Conservation (phyloP, 92 coral and sea anemone species). For the Bergia puertoricense region DNA sequence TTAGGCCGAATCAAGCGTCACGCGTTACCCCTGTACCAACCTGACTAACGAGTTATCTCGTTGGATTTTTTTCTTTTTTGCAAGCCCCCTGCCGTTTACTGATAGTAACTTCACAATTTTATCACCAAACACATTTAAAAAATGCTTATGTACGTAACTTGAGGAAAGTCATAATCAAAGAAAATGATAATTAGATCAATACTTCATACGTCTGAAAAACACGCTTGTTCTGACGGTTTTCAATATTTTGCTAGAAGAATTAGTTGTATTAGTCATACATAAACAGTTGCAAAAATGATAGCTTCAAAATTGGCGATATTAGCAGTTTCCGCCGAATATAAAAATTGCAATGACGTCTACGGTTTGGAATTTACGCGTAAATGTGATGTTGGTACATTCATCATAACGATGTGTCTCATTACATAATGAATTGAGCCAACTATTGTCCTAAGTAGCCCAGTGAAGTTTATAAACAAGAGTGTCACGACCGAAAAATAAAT, state of each 20-base stretch:
- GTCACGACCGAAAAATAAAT: neutral
- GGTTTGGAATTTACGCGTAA: neutral
- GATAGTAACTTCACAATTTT: conserved; percentile 1
- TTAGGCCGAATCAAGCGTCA: no score
- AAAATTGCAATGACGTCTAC: neutral
- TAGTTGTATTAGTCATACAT: no score
- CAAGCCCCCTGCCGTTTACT: neutral
- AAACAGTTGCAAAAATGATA: no score
- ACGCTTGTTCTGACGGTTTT: neutral
- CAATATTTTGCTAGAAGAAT: neutral
- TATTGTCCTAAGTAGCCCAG: neutral
- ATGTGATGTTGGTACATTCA: neutral
- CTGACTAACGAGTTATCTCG: neutral
- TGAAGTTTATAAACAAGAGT: neutral
- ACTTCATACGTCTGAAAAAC: neutral
- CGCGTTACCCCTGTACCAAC: no score
- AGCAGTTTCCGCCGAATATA: neutral
- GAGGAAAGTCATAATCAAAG: neutral
- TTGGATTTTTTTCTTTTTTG: neutral
- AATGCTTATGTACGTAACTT: neutral
- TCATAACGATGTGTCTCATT: neutral
- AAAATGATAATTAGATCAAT: neutral
- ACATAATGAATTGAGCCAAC: neutral
- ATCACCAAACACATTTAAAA: neutral
- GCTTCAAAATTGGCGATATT: neutral